These are phyloP conservation scores for Dicrurus megarhynchus DNA, from an alignment of 2,113 vertebrate species.

Conservation along the genomic window DNA sequence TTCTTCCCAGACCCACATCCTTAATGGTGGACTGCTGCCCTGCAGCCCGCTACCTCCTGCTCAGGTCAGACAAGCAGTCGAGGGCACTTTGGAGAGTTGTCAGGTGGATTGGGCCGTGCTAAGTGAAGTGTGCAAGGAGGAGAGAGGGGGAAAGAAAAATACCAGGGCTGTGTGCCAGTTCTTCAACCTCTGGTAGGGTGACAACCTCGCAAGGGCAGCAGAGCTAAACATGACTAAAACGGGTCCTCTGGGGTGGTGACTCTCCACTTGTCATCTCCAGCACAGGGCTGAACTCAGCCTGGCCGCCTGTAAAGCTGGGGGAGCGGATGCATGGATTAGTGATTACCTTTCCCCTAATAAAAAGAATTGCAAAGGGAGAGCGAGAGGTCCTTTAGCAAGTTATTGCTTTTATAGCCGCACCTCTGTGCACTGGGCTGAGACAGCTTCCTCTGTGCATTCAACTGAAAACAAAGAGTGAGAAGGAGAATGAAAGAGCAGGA, in stretches of 20 bases:
- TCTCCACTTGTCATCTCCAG: conserved; percentile 18
- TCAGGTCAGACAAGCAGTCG: conserved; percentile 15
- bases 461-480: conserved; percentile 70
- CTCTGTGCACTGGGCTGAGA: conserved; percentile 57
- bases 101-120: conserved; percentile 59
- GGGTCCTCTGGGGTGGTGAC: background rate
- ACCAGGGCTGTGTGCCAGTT: conserved; percentile 11
- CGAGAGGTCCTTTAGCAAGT: background rate
- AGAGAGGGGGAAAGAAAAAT: background rate
- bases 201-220: conserved; percentile 27
- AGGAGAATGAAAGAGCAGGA: conserved; percentile 14
- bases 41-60: background rate
- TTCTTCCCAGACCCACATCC: background rate
- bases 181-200: conserved; percentile 51
- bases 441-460: conserved; percentile 60
- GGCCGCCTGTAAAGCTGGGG: background rate
- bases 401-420: conserved; percentile 39
- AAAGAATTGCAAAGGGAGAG: background rate
- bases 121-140: conserved; percentile 66
- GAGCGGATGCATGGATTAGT: background rate
- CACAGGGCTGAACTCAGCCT: background rate
- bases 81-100: conserved; percentile 38
- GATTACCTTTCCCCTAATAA: conserved; percentile 26
- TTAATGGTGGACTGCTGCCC: background rate
- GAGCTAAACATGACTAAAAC: conserved; percentile 4